Conservation (phyloP, 2,797 vertebrate genomes). For the Cuniculus paca region DNA sequence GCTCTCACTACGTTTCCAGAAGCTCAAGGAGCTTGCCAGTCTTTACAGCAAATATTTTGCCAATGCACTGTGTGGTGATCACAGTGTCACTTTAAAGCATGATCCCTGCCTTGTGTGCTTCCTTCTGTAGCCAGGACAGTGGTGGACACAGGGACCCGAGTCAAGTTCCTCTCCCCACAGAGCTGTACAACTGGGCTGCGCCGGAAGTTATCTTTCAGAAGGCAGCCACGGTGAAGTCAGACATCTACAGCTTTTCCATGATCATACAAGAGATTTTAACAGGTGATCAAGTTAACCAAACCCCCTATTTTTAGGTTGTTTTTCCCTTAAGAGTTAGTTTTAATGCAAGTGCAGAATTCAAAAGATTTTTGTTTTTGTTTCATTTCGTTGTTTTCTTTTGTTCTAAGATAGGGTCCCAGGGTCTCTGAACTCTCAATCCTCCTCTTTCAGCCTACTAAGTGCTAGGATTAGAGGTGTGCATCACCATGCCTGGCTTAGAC, state of each 20-base stretch:
- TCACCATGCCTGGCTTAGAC: not conserved
- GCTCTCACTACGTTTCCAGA: slow-evolving; percentile 15
- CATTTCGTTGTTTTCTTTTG: not conserved
- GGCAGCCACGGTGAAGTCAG: slow-evolving; percentile 82
- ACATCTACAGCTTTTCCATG: slow-evolving; percentile 89
- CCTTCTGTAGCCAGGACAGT: slow-evolving; percentile 84
- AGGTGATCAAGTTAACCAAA: slow-evolving; percentile 82
- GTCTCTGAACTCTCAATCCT: not conserved
- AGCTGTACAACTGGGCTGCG: slow-evolving; percentile 89
- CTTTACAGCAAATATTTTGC: slow-evolving; percentile 14
- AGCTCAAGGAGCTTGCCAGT: not conserved
- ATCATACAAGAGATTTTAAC: slow-evolving; percentile 90
- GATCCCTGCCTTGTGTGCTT: not conserved
- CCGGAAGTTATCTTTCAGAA: slow-evolving; percentile 89
- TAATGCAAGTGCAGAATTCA: slow-evolving; percentile 45
- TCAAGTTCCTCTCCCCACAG: slow-evolving; percentile 85
- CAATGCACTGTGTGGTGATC: not conserved
- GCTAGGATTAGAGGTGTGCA: not conserved
- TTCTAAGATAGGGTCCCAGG: not conserved
- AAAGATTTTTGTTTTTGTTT: not conserved
- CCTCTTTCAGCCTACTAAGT: not conserved
- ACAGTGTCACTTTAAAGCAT: not conserved
- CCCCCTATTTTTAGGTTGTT: not conserved
- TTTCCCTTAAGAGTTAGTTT: not conserved
- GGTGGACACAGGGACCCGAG: slow-evolving; percentile 85